Conservation (phyloP, 2,888 invertebrate species). For the Spisula solida region DNA sequence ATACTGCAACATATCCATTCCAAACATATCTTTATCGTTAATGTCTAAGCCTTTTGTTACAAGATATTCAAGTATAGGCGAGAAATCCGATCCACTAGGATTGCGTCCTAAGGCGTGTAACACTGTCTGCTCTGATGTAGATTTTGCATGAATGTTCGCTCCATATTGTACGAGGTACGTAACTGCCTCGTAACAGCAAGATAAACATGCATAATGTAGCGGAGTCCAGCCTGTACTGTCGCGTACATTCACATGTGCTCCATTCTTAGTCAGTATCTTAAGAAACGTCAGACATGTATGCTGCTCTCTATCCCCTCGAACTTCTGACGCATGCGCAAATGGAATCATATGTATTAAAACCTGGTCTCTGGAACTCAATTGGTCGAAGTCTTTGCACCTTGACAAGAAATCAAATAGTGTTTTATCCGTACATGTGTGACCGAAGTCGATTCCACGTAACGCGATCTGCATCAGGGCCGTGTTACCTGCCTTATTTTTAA, state of each 20-base stretch:
- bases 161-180: not conserved
- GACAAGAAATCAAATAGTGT: not conserved
- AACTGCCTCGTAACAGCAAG: not conserved
- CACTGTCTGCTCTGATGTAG: not conserved
- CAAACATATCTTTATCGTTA: constrained; percentile 3
- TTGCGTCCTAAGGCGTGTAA: not conserved
- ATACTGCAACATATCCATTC: constrained; percentile 12
- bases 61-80: not conserved
- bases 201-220: not conserved
- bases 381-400: not conserved
- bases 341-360: not conserved
- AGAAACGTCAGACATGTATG: not conserved
- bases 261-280: not conserved
- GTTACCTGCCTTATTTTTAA: constrained; percentile 28
- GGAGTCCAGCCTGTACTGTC: constrained; percentile 2
- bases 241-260: not conserved
- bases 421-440: not conserved
- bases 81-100: not conserved
- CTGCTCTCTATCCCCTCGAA: not conserved
- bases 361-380: constrained; percentile 18
- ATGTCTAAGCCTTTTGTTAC: not conserved
- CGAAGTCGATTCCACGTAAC: not conserved
- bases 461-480: constrained; percentile 26
- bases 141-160: not conserved
- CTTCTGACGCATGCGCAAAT: not conserved